Evolutionary conservation across 2,888 invertebrate species (phyloP).

Genomic region (Apodemia mormo): DNA sequence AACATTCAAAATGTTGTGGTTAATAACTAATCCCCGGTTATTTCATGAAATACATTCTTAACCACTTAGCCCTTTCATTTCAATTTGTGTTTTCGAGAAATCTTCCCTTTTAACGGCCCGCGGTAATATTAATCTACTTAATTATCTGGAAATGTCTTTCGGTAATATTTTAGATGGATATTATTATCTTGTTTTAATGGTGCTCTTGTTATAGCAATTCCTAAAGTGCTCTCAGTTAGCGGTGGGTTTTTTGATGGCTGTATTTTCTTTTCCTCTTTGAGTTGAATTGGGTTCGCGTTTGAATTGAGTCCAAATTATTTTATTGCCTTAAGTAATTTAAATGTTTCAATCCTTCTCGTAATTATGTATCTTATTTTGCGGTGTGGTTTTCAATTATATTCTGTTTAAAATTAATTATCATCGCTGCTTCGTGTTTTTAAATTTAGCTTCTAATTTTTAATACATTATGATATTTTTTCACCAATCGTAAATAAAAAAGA

Average conservation of each 20-base stretch:
- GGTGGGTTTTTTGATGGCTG: background rate
- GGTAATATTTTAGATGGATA: slow-evolving; percentile 19
- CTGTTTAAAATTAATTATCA: too few relatives aligned
- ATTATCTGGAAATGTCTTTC: slow-evolving; percentile 17
- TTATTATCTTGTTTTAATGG: slow-evolving; percentile 16
- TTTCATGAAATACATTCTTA: slow-evolving; percentile 2
- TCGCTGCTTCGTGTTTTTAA: too few relatives aligned
- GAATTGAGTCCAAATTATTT: background rate
- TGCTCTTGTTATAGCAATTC: slow-evolving; percentile 8
- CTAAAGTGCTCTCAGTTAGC: slow-evolving; percentile 2
- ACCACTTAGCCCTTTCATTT: slow-evolving; percentile 16
- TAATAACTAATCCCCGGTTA: background rate
- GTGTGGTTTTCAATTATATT: too few relatives aligned
- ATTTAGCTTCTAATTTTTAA: too few relatives aligned
- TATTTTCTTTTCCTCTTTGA: background rate
- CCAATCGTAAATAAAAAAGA: too few relatives aligned
- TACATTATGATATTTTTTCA: too few relatives aligned
- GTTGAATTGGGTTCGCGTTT: background rate
- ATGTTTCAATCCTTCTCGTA: background rate
- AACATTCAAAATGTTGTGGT: too few relatives aligned
- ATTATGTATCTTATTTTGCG: too few relatives aligned
- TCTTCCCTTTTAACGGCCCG: slow-evolving; percentile 3
- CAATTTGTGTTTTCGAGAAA: background rate
- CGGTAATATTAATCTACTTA: slow-evolving; percentile 19
- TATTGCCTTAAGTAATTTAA: background rate